Evolutionary conservation across 2,888 invertebrate species (phyloP).

Genomic region (Euclidia mi): DNA sequence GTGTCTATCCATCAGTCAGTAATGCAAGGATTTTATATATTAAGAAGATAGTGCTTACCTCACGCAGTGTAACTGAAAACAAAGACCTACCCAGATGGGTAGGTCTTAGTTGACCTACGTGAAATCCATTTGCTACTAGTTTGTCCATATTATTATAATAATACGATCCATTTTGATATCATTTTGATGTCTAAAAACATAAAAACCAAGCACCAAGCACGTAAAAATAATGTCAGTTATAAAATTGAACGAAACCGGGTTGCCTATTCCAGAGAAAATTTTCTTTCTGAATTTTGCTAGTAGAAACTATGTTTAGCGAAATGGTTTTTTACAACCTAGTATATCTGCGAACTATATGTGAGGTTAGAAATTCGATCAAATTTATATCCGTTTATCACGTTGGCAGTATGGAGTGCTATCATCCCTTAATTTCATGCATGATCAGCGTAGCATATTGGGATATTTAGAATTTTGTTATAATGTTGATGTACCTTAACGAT

Average conservation of each 20-base stretch:
- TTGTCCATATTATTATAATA: slow-evolving; percentile 24
- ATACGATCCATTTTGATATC: slow-evolving; percentile 18
- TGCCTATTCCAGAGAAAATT: slow-evolving; percentile 1
- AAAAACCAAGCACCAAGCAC: slow-evolving; percentile 13
- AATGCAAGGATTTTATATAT: too few relatives aligned
- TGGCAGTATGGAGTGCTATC: slow-evolving; percentile 56
- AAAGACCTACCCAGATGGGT: too few relatives aligned
- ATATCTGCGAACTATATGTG: slow-evolving; percentile 41
- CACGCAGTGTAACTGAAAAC: too few relatives aligned
- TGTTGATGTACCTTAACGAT: slow-evolving; percentile 63
- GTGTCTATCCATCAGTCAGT: too few relatives aligned
- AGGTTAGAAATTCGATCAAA: slow-evolving; percentile 43
- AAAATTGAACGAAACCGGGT: slow-evolving; percentile 11
- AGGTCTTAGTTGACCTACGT: too few relatives aligned
- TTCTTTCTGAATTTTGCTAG: not conserved
- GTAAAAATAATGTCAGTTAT: slow-evolving; percentile 22
- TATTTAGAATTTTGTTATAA: slow-evolving; percentile 80
- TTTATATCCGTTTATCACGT: slow-evolving; percentile 44
- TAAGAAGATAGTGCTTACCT: too few relatives aligned
- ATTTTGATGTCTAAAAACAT: slow-evolving; percentile 19
- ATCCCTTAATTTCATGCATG: slow-evolving; percentile 77
- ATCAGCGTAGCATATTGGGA: slow-evolving; percentile 74
- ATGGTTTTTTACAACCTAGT: not conserved
- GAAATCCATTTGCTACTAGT: slow-evolving; percentile 6
- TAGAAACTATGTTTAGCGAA: slow-evolving; percentile 1